Evolutionary conservation across 2,113 vertebrate genomes (phyloP).

Genomic region (Galbula dea): DNA sequence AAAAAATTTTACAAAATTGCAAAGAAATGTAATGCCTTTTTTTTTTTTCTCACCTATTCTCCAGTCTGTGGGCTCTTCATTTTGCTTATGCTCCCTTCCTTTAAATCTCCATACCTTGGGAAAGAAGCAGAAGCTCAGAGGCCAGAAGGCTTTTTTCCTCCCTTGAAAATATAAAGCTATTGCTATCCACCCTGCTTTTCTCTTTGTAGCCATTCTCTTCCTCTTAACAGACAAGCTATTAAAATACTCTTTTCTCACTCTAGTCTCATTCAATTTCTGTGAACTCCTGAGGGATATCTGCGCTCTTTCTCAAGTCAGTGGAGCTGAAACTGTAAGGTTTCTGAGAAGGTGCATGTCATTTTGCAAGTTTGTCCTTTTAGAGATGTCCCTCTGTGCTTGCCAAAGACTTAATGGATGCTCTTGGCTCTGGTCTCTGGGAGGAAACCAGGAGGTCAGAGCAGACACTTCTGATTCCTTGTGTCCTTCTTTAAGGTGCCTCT

Average conservation of each 20-base stretch:
- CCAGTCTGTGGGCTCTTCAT: background rate
- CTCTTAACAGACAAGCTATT: background rate
- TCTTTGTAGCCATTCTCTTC: background rate
- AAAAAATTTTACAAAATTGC: background rate
- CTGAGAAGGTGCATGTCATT: background rate
- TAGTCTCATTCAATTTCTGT: background rate
- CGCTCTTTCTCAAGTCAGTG: background rate
- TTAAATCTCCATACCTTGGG: background rate
- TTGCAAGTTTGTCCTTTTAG: background rate
- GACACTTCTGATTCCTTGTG: background rate
- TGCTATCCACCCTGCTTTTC: background rate
- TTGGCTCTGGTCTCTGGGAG: background rate
- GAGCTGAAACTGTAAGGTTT: background rate
- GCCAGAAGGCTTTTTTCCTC: background rate
- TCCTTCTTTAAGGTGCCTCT: background rate
- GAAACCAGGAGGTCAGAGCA: background rate
- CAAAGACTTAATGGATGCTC: background rate
- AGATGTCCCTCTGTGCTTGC: background rate
- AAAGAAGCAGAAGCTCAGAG: background rate
- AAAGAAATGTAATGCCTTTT: background rate
- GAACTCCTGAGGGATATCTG: background rate
- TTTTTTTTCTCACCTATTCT: background rate
- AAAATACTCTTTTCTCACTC: background rate
- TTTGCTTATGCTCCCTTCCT: background rate
- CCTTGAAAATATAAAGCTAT: background rate